phyloP scores from a whole-genome alignment of 2,113 vertebrate species.

The Crotalus viridis region DNA sequence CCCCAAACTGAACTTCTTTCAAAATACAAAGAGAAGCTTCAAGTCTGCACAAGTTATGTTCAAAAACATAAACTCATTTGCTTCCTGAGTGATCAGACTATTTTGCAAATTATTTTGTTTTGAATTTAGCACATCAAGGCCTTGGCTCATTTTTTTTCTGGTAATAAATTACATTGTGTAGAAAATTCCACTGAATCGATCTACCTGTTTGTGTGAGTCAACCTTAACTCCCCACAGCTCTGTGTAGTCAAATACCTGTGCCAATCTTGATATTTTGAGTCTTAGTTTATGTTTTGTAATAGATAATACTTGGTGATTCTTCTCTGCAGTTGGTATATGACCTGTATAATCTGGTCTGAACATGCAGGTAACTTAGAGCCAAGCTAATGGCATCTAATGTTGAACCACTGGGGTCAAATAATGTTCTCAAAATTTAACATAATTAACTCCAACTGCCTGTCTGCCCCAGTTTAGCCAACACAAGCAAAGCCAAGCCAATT shows the following conservation, averaged over 20 bases:
- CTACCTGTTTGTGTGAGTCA: neutral
- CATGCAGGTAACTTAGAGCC: constrained; percentile 64
- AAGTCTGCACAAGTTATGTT: neutral
- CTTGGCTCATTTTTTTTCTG: neutral
- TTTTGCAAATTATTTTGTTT: neutral
- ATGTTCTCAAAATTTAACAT: constrained; percentile 85
- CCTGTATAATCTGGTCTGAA: constrained; percentile 53
- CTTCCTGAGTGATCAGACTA: neutral
- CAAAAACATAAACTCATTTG: neutral
- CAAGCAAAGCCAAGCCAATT: constrained; percentile 82
- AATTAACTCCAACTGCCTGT: constrained; percentile 82
- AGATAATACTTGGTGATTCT: neutral
- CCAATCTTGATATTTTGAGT: constrained; percentile 24
- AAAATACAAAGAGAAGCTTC: neutral
- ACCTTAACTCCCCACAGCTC: neutral
- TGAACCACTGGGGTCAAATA: constrained; percentile 77
- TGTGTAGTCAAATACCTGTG: constrained; percentile 29
- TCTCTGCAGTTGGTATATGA: constrained; percentile 31
- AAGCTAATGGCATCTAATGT: constrained; percentile 70
- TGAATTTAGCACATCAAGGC: neutral
- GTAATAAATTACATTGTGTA: neutral
- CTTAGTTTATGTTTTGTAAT: constrained; percentile 21
- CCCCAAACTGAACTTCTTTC: neutral
- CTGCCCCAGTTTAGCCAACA: constrained; percentile 78
- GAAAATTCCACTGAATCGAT: neutral